Conservation (phyloP, 2,888 invertebrate species). For the Pimpla rufipes region DNA sequence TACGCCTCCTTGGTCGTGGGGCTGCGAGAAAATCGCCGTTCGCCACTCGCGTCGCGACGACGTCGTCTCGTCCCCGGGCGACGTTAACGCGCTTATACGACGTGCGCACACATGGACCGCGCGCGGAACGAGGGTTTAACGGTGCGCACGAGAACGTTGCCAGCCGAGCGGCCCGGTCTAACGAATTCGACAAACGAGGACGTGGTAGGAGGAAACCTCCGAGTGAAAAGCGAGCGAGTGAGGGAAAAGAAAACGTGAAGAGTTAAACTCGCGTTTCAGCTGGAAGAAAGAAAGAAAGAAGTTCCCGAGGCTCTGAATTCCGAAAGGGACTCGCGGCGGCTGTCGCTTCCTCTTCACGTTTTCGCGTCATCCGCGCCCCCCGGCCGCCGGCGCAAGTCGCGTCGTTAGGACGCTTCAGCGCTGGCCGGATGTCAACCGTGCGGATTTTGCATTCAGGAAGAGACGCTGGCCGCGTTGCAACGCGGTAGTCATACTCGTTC, state of each 20-base stretch:
- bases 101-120: neutral
- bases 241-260: slow-evolving; percentile 12
- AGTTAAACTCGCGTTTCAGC: slow-evolving; percentile 13
- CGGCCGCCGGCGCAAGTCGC: slow-evolving; percentile 45
- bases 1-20: slow-evolving; percentile 27
- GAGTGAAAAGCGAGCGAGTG: slow-evolving; percentile 3
- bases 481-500: slow-evolving; percentile 67
- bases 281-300: slow-evolving; percentile 39
- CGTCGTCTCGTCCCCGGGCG: slow-evolving; percentile 10
- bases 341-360: slow-evolving; percentile 1
- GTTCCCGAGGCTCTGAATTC: slow-evolving; percentile 34
- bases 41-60: slow-evolving; percentile 23
- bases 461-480: slow-evolving; percentile 31
- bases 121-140: slow-evolving; percentile 37
- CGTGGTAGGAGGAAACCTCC: neutral
- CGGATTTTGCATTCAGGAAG: slow-evolving; percentile 63
- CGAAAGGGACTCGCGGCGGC: slow-evolving; percentile 17
- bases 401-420: slow-evolving; percentile 76
- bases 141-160: slow-evolving; percentile 45
- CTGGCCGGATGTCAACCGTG: slow-evolving; percentile 72
- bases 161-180: slow-evolving; percentile 39
- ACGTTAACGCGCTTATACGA: neutral
- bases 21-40: slow-evolving; percentile 20
- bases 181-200: slow-evolving; percentile 52
- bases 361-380: slow-evolving; percentile 45